Percentiles rank a stretch among this genome's conserved stretches.
These are phyloP conservation scores for Odobenus rosmarus DNA, from an alignment of 2,113 vertebrate genomes.

Conservation along the genomic window DNA sequence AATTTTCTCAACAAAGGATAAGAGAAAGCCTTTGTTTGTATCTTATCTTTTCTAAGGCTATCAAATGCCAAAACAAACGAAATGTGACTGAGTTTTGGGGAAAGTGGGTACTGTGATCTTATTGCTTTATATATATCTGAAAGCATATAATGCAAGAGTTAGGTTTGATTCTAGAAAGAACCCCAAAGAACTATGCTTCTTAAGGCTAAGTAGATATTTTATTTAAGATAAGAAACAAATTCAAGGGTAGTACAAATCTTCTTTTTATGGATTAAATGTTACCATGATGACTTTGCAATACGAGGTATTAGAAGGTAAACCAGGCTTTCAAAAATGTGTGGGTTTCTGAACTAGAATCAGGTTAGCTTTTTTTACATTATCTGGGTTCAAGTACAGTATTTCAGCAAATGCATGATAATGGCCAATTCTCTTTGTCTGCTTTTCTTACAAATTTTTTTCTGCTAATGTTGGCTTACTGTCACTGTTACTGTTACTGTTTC, in stretches of 20 bases:
- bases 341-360: background rate
- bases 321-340: background rate
- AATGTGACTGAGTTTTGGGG: background rate
- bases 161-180: background rate
- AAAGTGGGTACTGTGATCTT: background rate
- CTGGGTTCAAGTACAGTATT: background rate
- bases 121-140: background rate
- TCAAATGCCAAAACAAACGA: background rate
- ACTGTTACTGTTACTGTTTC: no score
- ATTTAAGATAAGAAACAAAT: background rate
- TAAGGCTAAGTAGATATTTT: background rate
- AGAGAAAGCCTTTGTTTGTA: background rate
- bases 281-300: background rate
- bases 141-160: background rate
- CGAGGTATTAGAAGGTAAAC: background rate
- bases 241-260: background rate
- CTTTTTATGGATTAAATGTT: background rate
- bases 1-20: conserved; percentile 45
- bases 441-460: background rate
- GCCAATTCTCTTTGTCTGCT: background rate
- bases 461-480: background rate
- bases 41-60: background rate
- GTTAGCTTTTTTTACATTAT: background rate
- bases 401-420: background rate
- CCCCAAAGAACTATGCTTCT: background rate